phyloP scores from a whole-genome alignment of 2,113 vertebrate genomes.

The Rattus norvegicus region DNA sequence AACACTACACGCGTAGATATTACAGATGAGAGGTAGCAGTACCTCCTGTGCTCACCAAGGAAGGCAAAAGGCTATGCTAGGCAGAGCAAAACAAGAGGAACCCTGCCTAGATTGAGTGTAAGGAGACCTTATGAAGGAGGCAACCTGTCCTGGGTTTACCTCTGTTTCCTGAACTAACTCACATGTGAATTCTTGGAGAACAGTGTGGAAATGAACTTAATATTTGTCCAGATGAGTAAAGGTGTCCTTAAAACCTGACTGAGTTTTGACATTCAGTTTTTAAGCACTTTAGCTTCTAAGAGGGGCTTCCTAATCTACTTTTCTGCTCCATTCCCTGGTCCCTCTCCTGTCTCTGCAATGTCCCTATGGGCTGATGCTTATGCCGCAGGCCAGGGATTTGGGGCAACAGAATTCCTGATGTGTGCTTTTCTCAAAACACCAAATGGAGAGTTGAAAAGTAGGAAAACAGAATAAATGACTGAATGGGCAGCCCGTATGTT shows the following conservation, averaged over 20 bases:
- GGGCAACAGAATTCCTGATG: not conserved
- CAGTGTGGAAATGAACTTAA: slow-evolving; percentile 70
- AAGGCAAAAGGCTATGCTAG: not conserved
- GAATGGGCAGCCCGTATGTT: not conserved
- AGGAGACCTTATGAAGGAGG: not conserved
- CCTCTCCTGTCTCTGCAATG: not conserved
- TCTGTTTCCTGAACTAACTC: not conserved
- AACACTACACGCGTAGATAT: not conserved
- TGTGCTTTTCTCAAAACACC: not conserved
- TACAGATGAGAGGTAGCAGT: not conserved
- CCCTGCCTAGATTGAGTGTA: not conserved
- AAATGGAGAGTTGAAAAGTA: not conserved
- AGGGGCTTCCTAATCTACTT: slow-evolving; percentile 73
- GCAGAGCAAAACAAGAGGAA: not conserved
- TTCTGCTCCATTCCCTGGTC: slow-evolving; percentile 43
- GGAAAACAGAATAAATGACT: not conserved
- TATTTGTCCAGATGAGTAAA: slow-evolving; percentile 80
- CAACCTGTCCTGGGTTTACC: not conserved
- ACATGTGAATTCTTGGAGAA: slow-evolving; percentile 68
- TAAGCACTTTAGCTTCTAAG: slow-evolving; percentile 72
- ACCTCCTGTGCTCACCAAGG: not conserved
- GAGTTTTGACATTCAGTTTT: slow-evolving; percentile 80
- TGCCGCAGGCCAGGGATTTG: not conserved
- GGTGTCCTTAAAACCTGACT: slow-evolving; percentile 70
- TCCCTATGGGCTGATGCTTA: slow-evolving; percentile 11